Base-by-base conservation (phyloP, 1,140 invertebrate genomes). In the Xylocopa sonorina region DNA sequence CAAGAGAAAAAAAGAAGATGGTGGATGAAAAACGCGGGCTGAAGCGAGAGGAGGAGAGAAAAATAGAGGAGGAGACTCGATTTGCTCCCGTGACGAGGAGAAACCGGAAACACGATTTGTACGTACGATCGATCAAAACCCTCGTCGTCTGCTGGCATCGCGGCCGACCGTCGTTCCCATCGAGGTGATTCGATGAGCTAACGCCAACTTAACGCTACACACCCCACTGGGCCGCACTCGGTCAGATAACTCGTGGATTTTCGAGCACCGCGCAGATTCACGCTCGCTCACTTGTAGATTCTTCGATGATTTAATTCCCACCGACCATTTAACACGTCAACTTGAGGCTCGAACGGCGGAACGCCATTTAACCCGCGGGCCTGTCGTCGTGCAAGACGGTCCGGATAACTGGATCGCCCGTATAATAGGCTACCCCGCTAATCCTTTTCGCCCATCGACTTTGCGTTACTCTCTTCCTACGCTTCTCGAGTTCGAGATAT, bases 201-300 rank as follows among this genome's bases (percentile, higher is more conserved):
- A 88, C 85, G 85, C 85, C 87, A 90, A 91, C 89, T 91, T 91
- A 89, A 90, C 89, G 89, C 90, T 90, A 90, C 87, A 90, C 90
- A 90, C 89, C 88, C 88, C 87, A 90, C 82, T 90, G 88, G 83
- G 81, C 85, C 80, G 84, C 86, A 89, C 88, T 91, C 89, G 89
- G 89, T 89, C 88, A 89, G 89, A 89, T 87, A 90, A 90, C 88
- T 89, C 88, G 88, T 80, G 88, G 83, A 90, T 90, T 90, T 90
- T 89, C 86, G 85, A 86, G 71, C 73, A 80, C 68, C 68, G 66
- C 60, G 62, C 64, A 82, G 78, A 81, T 80, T 78, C 81, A 75
- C 64, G 43, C 69, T 85, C 82, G 82, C 86, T 89, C 86, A 88
- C 88, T 89, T 88, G 86, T 89, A 81, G 86, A 88, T 88, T 88